Evolutionary conservation across 1,140 invertebrate genomes (phyloP), one percentile per base, ranked within the genome.

Genomic region (Ceratoteleas bidentatus): DNA sequence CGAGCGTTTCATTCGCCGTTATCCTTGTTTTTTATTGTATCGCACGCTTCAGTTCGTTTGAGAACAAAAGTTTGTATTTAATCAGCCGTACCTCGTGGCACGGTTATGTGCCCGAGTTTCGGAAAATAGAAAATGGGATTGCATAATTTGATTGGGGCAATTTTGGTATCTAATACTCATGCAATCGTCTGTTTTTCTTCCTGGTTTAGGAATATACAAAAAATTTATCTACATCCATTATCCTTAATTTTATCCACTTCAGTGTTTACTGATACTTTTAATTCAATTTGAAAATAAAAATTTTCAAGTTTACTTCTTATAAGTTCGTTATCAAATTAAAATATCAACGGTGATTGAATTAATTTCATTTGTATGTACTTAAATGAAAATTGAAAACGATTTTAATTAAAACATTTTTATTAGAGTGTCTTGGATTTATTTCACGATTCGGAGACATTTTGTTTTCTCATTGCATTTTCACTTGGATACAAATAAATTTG

Each of bases 1-100:
- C 86, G 84, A 80, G 87, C 85, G 86, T 88, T 88, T 76, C 66
- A 70, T 69, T 65, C 58, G 14, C 54, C 40, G 32, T 77, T 73
- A 58, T 60, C 16, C 38, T 69, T 56, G 43, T 65, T 76, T 58
- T 69, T 69, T 73, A 32, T 70, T 9, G 36, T 54, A 10, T 6
- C 14, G 10, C 65, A 74, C 16, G 78, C 70, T 74, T 75, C 49
- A 36, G 70, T 81, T 81, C 52, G 64, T 74, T 53, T 52, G 16
- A 69, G 76, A 56, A 73, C 76, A 61, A 66, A 66, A 75, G 13
- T 66, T 15, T 8, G 33, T 45, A 68, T 40, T 61, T 76, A 68
- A 33, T 61, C 64, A 54, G 40, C 66, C 62, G 54, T 60, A 56
- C 50, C 56, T 50, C 40, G 43, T 69, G 65, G 62, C 65, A 64